Conservation (phyloP, 2,888 invertebrate species). For the Lymantria dispar region DNA sequence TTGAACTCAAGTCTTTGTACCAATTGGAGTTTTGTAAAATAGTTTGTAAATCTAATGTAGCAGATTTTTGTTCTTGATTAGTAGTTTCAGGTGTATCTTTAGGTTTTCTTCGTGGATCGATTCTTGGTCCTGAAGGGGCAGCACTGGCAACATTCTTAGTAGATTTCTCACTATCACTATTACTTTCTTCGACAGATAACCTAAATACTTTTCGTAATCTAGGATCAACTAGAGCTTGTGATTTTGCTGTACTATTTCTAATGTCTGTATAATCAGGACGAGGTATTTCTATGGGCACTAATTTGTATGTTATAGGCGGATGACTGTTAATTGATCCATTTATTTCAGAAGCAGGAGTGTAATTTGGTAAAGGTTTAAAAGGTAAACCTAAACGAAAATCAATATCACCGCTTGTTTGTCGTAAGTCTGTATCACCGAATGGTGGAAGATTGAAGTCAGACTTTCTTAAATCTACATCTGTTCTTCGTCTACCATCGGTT, state of each 20-base stretch:
- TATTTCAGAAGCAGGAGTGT: slow-evolving; percentile 93
- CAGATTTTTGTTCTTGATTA: slow-evolving; percentile 56
- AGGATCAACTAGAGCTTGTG: slow-evolving; percentile 89
- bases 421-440: slow-evolving; percentile 86
- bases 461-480: slow-evolving; percentile 78
- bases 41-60: slow-evolving; percentile 81
- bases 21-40: slow-evolving; percentile 86
- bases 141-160: slow-evolving; percentile 43
- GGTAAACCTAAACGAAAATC: slow-evolving; percentile 89
- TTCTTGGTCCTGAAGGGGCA: slow-evolving; percentile 59
- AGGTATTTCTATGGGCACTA: slow-evolving; percentile 84
- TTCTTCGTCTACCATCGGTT: slow-evolving; percentile 70
- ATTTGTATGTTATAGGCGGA: slow-evolving; percentile 87
- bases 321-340: slow-evolving; percentile 91
- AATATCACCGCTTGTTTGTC: slow-evolving; percentile 84
- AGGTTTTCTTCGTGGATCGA: slow-evolving; percentile 75
- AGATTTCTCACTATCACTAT: slow-evolving; percentile 82
- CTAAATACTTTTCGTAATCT: slow-evolving; percentile 89
- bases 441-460: slow-evolving; percentile 78
- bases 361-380: slow-evolving; percentile 91
- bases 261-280: slow-evolving; percentile 89
- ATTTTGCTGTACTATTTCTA: slow-evolving; percentile 86
- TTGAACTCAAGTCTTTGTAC: slow-evolving; percentile 87
- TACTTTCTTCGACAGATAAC: slow-evolving; percentile 84
- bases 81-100: slow-evolving; percentile 54